Evolutionary conservation across 2,888 invertebrate species (phyloP), one percentile per base, ranked within the genome.

Genomic region (Drosophila prolongata): DNA sequence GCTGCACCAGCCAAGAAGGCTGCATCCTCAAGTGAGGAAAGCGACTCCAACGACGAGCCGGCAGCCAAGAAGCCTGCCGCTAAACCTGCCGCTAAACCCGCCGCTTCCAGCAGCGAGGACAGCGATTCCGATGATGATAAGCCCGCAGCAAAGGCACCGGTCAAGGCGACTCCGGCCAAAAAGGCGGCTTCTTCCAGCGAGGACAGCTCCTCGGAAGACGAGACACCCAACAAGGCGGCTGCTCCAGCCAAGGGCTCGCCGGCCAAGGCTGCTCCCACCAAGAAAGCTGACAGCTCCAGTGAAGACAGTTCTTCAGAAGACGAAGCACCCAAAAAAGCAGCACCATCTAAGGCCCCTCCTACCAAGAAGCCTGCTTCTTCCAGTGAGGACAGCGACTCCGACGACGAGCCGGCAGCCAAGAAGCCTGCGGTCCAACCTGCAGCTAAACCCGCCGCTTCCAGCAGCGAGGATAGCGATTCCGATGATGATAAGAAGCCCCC

Each of bases 281-380:
- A 76, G 35, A 24, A 35, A 8, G 56, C 34, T 11, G 34, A 34
- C 24, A 3, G 59, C 40, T 67, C 69, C 37, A 70, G 91, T 65
- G 92, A 92, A 13, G 92, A 92, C 34, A 92, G 89, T 72, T 91
- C 91, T 30, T 91, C 92, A 9, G 93, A 93, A 60, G 91, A 92
- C 52, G 71, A 76, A n/a, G 61, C 77, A 0, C 44, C 75, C 8
- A 71, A 70, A 10, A 78, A 77, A 16, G 37, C n/a, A 24, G 37
- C n/a, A 24, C 24, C 24, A 1, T 14, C 38, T 16, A 78, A 77
- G 34, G 75, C 46, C 3, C n/a, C 62, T 19, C 52, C 60, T 1
- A 53, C 52, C 14, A 62, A 70, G 37, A 70, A 67, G 47, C 64
- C 59, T 0, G 56, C 70, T 61, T 93, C 92, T 24, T 92, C 76